phyloP scores from a whole-genome alignment of 2,797 vertebrate species.

The Dryobates pubescens region DNA sequence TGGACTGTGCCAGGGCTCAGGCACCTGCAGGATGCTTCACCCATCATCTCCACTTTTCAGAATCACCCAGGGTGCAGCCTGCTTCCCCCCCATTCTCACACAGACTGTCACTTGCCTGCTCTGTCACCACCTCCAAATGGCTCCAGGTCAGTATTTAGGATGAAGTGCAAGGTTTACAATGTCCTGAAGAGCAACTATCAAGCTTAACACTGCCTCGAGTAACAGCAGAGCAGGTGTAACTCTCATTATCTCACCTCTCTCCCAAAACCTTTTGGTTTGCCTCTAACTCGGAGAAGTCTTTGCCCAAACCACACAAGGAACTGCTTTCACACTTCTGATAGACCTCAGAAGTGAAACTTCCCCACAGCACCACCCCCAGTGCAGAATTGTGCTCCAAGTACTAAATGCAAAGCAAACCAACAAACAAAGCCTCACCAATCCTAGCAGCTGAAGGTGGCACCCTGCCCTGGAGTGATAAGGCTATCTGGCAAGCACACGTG shows the following conservation, averaged over 20 bases:
- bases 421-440: not conserved
- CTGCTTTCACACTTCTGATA: not conserved
- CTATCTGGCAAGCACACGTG: not conserved
- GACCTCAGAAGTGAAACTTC: not conserved
- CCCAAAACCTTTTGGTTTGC: not conserved
- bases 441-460: fast-evolving
- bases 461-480: not conserved
- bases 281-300: not conserved
- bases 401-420: not conserved
- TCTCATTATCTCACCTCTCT: not conserved
- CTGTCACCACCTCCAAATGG: not conserved
- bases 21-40: not conserved
- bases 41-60: not conserved
- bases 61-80: not conserved
- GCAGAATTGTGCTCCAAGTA: not conserved
- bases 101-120: not conserved
- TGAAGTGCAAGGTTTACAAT: not conserved
- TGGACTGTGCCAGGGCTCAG: not conserved
- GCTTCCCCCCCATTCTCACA: not conserved
- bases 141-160: not conserved
- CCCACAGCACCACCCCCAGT: fast-evolving
- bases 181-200: not conserved
- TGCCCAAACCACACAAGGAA: not conserved
- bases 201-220: not conserved
- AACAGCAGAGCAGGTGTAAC: not conserved